These are phyloP conservation scores for Cisticola juncidis DNA, from an alignment of 2,113 vertebrate genomes.

Conservation along the genomic window DNA sequence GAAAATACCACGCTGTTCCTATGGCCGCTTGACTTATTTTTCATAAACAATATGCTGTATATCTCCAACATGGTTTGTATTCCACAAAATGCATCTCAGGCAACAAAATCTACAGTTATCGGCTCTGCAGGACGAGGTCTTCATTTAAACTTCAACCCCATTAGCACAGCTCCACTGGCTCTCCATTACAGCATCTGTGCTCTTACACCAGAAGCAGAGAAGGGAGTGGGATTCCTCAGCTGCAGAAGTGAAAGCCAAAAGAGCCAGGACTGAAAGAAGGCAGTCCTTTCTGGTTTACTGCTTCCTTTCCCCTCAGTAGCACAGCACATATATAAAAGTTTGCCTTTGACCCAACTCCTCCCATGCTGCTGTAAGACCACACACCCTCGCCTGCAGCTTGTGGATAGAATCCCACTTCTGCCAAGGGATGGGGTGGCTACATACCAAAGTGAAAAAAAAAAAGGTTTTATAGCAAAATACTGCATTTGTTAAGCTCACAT, in stretches of 20 bases:
- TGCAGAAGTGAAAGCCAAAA: slow-evolving; percentile 6
- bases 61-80: background rate
- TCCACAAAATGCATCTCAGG: background rate
- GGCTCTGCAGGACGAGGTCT: background rate
- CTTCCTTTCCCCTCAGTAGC: slow-evolving; percentile 10
- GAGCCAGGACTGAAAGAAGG: background rate
- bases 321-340: background rate
- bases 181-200: background rate
- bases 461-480: background rate
- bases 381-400: background rate
- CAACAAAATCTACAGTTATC: background rate
- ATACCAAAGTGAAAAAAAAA: background rate
- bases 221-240: background rate
- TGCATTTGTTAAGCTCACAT: background rate
- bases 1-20: slow-evolving; percentile 24
- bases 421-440: background rate
- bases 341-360: slow-evolving; percentile 43
- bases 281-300: slow-evolving; percentile 47
- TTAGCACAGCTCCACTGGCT: background rate
- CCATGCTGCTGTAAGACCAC: slow-evolving; percentile 40
- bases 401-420: background rate
- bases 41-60: background rate
- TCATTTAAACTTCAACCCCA: slow-evolving; percentile 6
- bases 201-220: background rate
- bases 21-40: background rate